phyloP scores from a whole-genome alignment of 2,113 vertebrate species.

The Passerina amoena region DNA sequence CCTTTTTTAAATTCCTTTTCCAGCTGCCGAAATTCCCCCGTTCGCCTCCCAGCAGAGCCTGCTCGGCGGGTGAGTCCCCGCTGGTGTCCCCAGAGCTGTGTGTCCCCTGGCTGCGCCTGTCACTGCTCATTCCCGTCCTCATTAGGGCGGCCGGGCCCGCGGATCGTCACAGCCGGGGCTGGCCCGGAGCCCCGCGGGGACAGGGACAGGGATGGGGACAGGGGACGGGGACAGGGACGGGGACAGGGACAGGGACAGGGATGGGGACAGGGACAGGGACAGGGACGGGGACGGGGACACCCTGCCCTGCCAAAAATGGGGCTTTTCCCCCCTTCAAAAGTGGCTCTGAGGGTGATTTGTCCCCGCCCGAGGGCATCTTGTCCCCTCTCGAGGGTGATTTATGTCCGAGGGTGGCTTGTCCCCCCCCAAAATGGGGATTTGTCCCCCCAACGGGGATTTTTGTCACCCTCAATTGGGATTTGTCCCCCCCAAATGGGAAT shows the following conservation, averaged over 20 bases:
- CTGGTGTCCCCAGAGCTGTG: background rate
- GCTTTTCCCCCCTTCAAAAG: background rate
- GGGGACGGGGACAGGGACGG: background rate
- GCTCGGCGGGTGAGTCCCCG: background rate
- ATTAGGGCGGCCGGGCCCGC: background rate
- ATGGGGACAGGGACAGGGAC: background rate
- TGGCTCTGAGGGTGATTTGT: background rate
- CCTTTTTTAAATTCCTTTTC: background rate
- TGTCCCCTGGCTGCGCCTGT: background rate
- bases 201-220: background rate
- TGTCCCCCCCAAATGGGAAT: too few species aligned
- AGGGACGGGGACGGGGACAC: background rate
- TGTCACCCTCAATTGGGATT: too few species aligned
- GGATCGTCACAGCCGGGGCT: background rate
- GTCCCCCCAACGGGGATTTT: too few species aligned
- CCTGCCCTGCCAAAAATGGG: background rate
- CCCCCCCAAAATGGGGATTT: background rate
- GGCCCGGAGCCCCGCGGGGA: background rate
- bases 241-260: background rate
- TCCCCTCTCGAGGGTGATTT: background rate
- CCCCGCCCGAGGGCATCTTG: too few species aligned
- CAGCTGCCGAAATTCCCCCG: background rate
- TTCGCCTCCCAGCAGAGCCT: conserved; percentile 4
- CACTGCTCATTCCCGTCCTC: conserved; percentile 39
- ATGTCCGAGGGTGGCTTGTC: background rate